Conservation (phyloP, 2,113 vertebrate species). For the Psophia crepitans region DNA sequence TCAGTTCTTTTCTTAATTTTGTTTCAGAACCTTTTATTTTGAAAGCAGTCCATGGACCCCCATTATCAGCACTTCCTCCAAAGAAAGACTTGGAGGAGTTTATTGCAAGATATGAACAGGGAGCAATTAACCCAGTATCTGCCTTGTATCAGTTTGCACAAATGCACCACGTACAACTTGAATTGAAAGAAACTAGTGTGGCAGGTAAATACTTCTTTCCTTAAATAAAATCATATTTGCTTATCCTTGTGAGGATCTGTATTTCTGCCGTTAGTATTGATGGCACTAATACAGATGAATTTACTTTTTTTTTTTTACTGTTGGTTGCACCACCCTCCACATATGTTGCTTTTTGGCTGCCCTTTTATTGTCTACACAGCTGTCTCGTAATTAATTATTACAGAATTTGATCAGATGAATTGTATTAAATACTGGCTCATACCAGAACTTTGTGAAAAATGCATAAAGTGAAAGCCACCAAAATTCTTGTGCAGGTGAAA, state of each 20-base stretch:
- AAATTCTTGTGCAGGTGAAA: not conserved
- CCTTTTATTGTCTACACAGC: not conserved
- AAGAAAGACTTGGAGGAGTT: slow-evolving; percentile 62
- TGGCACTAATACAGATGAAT: not conserved
- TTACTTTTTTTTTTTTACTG: too few species aligned
- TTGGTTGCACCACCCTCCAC: rapidly evolving
- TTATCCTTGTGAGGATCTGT: not conserved
- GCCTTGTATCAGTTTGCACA: slow-evolving; percentile 85
- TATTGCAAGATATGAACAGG: slow-evolving; percentile 77
- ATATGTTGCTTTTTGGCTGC: rapidly evolving
- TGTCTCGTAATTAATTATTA: not conserved
- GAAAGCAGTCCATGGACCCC: not conserved
- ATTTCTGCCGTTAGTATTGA: not conserved
- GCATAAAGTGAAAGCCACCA: rapidly evolving
- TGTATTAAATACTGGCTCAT: not conserved
- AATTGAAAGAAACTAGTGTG: slow-evolving; percentile 86
- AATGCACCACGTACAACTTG: slow-evolving; percentile 73
- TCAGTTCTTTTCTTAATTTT: not conserved
- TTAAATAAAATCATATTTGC: not conserved
- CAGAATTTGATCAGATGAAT: not conserved
- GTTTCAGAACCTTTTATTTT: slow-evolving; percentile 40
- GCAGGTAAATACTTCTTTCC: slow-evolving; percentile 70
- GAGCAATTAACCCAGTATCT: slow-evolving; percentile 78
- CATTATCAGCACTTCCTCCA: slow-evolving; percentile 11
- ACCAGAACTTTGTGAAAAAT: not conserved